These are phyloP conservation scores for Neodiprion lecontei DNA, from an alignment of 1,140 invertebrate genomes.

Conservation along the genomic window DNA sequence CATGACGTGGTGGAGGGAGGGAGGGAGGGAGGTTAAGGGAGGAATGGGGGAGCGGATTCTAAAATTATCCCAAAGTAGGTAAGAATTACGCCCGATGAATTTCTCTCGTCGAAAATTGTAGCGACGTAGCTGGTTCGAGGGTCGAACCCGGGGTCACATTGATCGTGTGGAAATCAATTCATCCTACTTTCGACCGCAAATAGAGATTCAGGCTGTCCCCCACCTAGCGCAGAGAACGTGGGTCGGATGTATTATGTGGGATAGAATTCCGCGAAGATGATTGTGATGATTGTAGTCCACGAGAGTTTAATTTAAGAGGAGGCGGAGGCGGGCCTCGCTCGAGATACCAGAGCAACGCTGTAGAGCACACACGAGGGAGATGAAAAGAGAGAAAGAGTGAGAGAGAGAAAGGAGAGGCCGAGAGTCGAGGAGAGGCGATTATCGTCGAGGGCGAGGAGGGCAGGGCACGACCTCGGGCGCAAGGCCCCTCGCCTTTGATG, in stretches of 20 bases:
- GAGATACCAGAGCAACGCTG: slow-evolving; percentile 24
- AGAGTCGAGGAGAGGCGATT: slow-evolving; percentile 35
- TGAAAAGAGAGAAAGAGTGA: slow-evolving; percentile 16
- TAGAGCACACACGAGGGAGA: slow-evolving; percentile 40
- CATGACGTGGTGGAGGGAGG: no score
- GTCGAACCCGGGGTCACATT: background rate
- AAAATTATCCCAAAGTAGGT: no score
- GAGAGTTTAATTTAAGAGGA: slow-evolving; percentile 9
- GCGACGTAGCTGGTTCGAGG: background rate
- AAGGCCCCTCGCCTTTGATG: background rate
- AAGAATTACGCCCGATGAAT: background rate
- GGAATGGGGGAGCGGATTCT: no score
- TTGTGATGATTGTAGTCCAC: background rate
- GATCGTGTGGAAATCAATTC: slow-evolving; percentile 3
- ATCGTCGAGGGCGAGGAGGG: slow-evolving; percentile 43
- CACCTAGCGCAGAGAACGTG: background rate
- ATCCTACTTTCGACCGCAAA: background rate
- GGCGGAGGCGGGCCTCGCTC: background rate
- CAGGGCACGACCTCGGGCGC: slow-evolving; percentile 58
- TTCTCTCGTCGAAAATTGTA: background rate
- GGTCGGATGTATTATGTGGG: background rate
- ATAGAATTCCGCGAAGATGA: slow-evolving; percentile 3
- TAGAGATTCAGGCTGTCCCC: background rate
- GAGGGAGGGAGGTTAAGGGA: no score
- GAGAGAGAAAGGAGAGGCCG: slow-evolving; percentile 18